Percentiles rank a stretch among this genome's conserved stretches.
Conservation (phyloP, 2,797 vertebrate genomes). For the Diplodus sargus region DNA sequence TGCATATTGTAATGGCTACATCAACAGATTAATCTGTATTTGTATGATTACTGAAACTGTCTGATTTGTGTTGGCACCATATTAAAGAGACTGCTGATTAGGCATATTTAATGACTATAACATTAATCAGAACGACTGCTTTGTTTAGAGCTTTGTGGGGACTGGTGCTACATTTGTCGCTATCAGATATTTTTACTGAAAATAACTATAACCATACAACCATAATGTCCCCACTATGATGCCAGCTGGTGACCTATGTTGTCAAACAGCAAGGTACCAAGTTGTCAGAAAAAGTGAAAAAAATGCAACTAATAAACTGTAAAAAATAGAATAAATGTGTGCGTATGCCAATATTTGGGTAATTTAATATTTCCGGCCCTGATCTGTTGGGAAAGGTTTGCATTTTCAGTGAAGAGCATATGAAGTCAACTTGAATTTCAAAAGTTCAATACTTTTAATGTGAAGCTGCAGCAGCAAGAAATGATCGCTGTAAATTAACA, state of each 20-base stretch:
- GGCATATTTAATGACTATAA: slow-evolving; percentile 7
- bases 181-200: neutral
- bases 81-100: neutral
- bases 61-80: neutral
- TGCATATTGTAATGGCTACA: neutral
- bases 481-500: no score
- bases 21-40: slow-evolving; percentile 8
- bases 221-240: neutral
- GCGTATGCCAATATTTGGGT: neutral
- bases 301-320: neutral
- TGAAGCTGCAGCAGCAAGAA: no score
- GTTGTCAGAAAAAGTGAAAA: neutral
- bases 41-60: neutral
- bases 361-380: neutral
- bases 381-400: neutral
- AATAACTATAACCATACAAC: neutral
- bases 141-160: neutral
- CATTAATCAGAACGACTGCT: slow-evolving; percentile 5
- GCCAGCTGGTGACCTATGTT: neutral
- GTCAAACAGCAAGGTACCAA: neutral
- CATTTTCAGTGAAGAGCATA: no score
- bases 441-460: no score
- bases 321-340: neutral
- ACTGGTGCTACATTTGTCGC: neutral
- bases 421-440: no score